These are phyloP conservation scores for Poecilia velifera DNA, from an alignment of 2,797 vertebrate species.

Conservation along the genomic window DNA sequence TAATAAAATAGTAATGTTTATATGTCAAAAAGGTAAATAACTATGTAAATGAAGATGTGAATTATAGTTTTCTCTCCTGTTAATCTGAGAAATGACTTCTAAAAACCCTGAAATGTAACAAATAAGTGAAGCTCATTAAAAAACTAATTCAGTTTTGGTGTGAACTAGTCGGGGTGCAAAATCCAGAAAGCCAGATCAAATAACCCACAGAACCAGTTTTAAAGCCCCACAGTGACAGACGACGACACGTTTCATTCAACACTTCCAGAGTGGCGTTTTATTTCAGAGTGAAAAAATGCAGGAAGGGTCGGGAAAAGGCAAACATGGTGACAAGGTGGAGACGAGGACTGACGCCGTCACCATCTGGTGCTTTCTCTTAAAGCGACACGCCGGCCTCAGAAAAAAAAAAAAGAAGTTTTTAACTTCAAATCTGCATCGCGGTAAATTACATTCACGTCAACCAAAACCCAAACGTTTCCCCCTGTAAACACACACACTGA, in stretches of 20 bases:
- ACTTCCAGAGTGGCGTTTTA: constrained; percentile 74
- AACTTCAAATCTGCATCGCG: constrained; percentile 35
- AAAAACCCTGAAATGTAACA: neutral
- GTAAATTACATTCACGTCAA: constrained; percentile 27
- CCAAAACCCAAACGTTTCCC: constrained; percentile 11
- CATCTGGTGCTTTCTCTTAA: constrained; percentile 38
- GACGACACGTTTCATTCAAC: constrained; percentile 39
- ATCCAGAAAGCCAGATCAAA: constrained; percentile 49
- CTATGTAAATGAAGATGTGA: neutral
- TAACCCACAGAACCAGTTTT: constrained; percentile 56
- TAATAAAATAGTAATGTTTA: neutral
- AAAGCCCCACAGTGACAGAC: constrained; percentile 38
- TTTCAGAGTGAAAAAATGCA: constrained; percentile 76
- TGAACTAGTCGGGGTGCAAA: constrained; percentile 13
- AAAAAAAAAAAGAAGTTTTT: neutral
- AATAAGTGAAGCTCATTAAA: neutral
- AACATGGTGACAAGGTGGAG: constrained; percentile 51
- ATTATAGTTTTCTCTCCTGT: neutral
- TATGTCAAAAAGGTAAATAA: neutral
- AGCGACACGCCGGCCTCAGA: constrained; percentile 38
- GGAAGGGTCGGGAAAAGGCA: constrained; percentile 60
- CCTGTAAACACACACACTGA: constrained; percentile 46
- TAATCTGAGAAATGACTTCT: neutral
- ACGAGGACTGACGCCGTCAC: constrained; percentile 30
- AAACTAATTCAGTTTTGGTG: neutral